Evolutionary conservation across 2,888 invertebrate genomes (phyloP), one percentile per base, ranked within the genome.

Genomic region (Drosophila pseudotakahashii): DNA sequence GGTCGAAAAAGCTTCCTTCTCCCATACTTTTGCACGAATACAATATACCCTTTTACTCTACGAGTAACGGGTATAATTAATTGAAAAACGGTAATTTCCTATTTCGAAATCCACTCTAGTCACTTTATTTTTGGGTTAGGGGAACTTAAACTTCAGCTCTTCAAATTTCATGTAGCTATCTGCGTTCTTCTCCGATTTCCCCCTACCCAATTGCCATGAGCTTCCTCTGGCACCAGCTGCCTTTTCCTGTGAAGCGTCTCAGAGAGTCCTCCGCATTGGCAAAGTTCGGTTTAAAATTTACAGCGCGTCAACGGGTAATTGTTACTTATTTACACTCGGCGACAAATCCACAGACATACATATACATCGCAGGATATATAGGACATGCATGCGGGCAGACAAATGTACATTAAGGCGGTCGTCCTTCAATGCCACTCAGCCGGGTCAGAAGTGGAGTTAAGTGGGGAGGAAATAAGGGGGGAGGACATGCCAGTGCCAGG

Each of bases 341-440:
- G 58, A 39, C 23, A 63, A 16, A n/a, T 45, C 45, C 26, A 26
- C 26, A 26, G 3, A 26, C 10, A 44, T 23, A 44, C 9, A 13
- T 42, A 44, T 16, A 16, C 32, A 41, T n/a, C 42, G 5, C 10
- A 19, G 32, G 44, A 51, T 10, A 57, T 47, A 37, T 57, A 47
- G 58, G 69, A 60, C 45, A 47, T 39, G 45, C 37, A 61, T 30
- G 50, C 44, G 50, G 62, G 51, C 63, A 63, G 52, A 68, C 53
- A 67, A 76, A 76, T 83, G 72, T 71, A 63, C 68, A 63, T 76
- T 74, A 58, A 48, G 70, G 34, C 78, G 68, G 64, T 74, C 58
- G 77, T 76, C 62, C 58, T 76, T 74, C 54, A 69, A 50, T 72
- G 57, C 71, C 64, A 64, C 57, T 60, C 54, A 60, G 39, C 10